Percentiles rank a stretch among this genome's conserved stretches.
These are phyloP conservation scores for Pinna nobilis DNA, from an alignment of 1,140 invertebrate genomes.

Conservation along the genomic window DNA sequence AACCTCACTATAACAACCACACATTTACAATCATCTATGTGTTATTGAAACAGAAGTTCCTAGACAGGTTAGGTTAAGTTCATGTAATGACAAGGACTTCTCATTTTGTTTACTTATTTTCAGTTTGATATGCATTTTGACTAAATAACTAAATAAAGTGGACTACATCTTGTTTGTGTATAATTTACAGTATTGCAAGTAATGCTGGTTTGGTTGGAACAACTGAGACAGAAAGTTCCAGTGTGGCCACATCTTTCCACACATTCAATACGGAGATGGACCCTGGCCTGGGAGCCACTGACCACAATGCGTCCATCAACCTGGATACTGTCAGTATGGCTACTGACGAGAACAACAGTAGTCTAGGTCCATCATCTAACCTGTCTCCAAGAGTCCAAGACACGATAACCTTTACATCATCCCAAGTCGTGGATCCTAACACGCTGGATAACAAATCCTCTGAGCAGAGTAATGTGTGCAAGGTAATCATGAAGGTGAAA, in stretches of 20 bases:
- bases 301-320: constrained; percentile 32
- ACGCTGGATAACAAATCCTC: constrained; percentile 24
- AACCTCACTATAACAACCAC: too few relatives aligned
- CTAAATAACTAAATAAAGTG: neutral
- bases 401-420: constrained; percentile 17
- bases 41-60: too few relatives aligned
- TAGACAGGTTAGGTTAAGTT: too few relatives aligned
- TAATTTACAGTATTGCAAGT: constrained; percentile 20
- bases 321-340: constrained; percentile 29
- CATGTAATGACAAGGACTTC: too few relatives aligned
- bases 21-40: too few relatives aligned
- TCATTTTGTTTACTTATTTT: too few relatives aligned
- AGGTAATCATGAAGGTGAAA: constrained; percentile 69
- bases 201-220: constrained; percentile 24
- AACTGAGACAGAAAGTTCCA: constrained; percentile 20
- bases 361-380: constrained; percentile 26
- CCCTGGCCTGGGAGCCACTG: constrained; percentile 36
- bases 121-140: neutral
- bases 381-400: constrained; percentile 53
- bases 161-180: neutral
- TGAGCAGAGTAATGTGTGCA: constrained; percentile 82
- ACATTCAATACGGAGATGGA: constrained; percentile 51
- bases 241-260: constrained; percentile 42
- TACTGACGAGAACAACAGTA: constrained; percentile 43
- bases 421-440: constrained; percentile 17